A percentile compares a stretch with the other conserved stretches of the same genome.
Conservation (phyloP, 2,113 vertebrate genomes). For the Megaceryle maxima region DNA sequence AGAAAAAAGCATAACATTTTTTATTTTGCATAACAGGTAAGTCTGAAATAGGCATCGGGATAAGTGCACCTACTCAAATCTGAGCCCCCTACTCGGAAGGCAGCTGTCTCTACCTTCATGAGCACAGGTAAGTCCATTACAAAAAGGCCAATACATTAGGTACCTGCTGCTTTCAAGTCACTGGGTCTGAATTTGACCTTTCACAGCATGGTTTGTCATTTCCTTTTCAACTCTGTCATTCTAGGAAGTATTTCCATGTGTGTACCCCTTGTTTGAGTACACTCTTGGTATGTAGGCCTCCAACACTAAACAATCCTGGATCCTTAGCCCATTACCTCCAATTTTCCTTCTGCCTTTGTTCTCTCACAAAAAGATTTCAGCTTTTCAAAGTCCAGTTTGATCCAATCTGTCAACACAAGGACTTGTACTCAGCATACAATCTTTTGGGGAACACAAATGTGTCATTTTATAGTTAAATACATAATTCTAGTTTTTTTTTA, state of each 20-base stretch:
- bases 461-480: constrained; percentile 15
- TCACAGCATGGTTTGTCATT: not conserved
- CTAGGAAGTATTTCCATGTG: not conserved
- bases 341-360: not conserved
- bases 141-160: not conserved
- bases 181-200: not conserved
- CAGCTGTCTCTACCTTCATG: not conserved
- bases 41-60: not conserved
- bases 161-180: not conserved
- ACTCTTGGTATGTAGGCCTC: not conserved
- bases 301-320: not conserved
- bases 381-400: not conserved
- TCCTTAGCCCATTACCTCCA: not conserved
- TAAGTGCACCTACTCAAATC: not conserved
- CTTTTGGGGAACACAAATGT: not conserved
- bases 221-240: not conserved
- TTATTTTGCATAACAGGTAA: not conserved
- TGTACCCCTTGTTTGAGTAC: not conserved
- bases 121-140: not conserved
- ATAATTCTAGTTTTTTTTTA: not conserved
- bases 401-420: not conserved
- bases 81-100: not conserved
- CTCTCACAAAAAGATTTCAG: not conserved
- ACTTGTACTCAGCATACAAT: not conserved
- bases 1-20: not conserved